Conservation (phyloP, 2,888 invertebrate species). For the Morpho helenor region DNA sequence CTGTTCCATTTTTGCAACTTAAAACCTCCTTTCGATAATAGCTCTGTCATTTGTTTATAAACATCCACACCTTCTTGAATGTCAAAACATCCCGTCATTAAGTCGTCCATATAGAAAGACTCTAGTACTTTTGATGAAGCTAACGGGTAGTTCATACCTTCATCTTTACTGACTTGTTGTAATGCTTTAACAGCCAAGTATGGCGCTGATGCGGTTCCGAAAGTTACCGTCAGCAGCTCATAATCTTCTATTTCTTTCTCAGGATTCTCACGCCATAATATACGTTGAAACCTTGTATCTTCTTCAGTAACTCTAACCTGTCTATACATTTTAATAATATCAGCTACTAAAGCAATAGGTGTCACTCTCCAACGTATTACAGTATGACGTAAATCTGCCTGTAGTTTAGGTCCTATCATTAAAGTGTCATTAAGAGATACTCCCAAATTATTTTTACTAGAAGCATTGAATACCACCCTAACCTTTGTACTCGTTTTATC, state of each 20-base stretch:
- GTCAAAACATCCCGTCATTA: slow-evolving; percentile 25
- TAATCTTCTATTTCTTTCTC: slow-evolving; percentile 11
- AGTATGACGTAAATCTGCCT: slow-evolving; percentile 23
- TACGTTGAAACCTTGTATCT: slow-evolving; percentile 4
- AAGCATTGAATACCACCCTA: neutral
- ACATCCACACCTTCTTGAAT: slow-evolving; percentile 21
- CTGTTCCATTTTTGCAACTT: slow-evolving; percentile 31
- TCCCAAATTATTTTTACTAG: neutral
- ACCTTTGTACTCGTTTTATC: neutral
- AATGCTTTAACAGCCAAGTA: slow-evolving; percentile 25
- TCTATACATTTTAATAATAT: slow-evolving; percentile 1
- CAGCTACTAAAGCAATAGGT: neutral
- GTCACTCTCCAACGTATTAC: neutral
- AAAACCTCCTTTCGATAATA: slow-evolving; percentile 34
- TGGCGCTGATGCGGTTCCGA: slow-evolving; percentile 26
- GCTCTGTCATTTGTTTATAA: slow-evolving; percentile 25
- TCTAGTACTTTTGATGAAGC: slow-evolving; percentile 12
- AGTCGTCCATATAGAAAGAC: slow-evolving; percentile 28
- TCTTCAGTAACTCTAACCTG: neutral
- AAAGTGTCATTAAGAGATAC: slow-evolving; percentile 30
- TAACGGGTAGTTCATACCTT: too few relatives aligned
- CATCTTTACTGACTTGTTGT: slow-evolving; percentile 24
- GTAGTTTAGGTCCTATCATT: slow-evolving; percentile 30
- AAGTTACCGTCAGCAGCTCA: slow-evolving; percentile 21
- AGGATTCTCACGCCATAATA: slow-evolving; percentile 22